Base-by-base conservation (phyloP, 1,140 invertebrate genomes). In the Hirudo medicinalis region DNA sequence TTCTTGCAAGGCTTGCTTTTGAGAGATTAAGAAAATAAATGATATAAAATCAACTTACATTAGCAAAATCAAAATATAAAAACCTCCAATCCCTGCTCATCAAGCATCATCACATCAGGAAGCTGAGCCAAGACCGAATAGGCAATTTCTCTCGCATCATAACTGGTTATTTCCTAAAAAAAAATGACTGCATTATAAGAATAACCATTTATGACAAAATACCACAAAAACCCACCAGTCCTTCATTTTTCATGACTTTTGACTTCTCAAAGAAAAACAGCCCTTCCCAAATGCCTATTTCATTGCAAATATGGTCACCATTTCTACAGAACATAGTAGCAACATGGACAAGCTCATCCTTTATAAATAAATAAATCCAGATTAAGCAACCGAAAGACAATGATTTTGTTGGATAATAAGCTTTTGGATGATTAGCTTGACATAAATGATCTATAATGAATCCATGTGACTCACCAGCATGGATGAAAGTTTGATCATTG, bases 271-370 rank as follows among this genome's bases (percentile, higher is more conserved):
- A 86, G 78, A 83, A 87, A 36, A 84, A 78, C 4, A 84, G 80
- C n/a, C 83, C 83, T 55, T 83, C 75, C 4, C 78, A 75, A 67
- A 76, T 75, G 66, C 77, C 79, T 40, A 87, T 78, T 68, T 83
- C 76, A 25, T 81, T 72, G 75, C 84, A 86, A n/a, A 87, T 74
- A 54, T 82, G 72, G 63, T 77, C 77, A 77, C 83, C 75, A 71
- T 76, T 75, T 71, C 78, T 69, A 76, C 84, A 85, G 72, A 84
- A 76, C 17, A 87, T 75, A 40, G 80, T 77, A 20, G 82, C 86
- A 70, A 88, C 84, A 74, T 84, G 82, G 0, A 87, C 82, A 32
- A 88, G 76, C 55, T 85, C 84, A 76, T 85, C 82, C 85, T 83
- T 49, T 49, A 17, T 49, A 49, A 49, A 49, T 8, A 49, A 49